Conservation (phyloP, 1,140 invertebrate species). For the Ericerus pela region DNA sequence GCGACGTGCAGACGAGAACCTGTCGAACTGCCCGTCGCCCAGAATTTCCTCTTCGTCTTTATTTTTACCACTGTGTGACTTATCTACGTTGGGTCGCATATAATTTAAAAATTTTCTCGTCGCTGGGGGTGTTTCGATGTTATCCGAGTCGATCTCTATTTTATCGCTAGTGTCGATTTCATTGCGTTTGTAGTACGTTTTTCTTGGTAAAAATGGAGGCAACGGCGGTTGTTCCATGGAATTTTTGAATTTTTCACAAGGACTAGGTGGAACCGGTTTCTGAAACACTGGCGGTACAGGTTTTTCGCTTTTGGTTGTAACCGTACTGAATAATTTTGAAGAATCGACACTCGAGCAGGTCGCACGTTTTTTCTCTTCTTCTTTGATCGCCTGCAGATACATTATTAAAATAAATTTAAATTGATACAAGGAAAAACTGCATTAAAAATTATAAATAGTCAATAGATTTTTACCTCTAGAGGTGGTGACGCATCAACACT, state of each 20-base stretch:
- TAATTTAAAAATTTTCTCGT: conserved; percentile 46
- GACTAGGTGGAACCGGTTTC: not conserved
- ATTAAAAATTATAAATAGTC: too few species aligned
- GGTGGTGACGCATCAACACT: conserved; percentile 33
- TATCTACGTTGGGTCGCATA: not conserved
- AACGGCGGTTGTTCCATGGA: conserved; percentile 23
- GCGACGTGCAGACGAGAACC: conserved; percentile 61
- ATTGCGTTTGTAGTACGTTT: conserved; percentile 21
- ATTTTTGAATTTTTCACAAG: conserved; percentile 14
- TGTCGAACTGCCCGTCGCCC: conserved; percentile 57
- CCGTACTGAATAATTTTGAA: too few species aligned
- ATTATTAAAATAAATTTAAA: not conserved
- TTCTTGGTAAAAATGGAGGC: conserved; percentile 29
- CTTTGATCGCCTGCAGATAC: conserved; percentile 35
- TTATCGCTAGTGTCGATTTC: conserved; percentile 43
- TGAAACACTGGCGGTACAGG: too few species aligned
- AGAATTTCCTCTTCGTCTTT: conserved; percentile 24
- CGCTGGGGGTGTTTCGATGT: conserved; percentile 74
- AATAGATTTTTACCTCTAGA: conserved; percentile 31
- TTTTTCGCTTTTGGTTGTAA: too few species aligned
- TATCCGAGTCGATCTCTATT: conserved; percentile 76
- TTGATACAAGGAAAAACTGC: too few species aligned
- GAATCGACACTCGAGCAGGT: too few species aligned
- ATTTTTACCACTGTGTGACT: conserved; percentile 9
- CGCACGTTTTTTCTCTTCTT: conserved; percentile 37